Conservation (phyloP, 2,113 vertebrate species). For the Microtus montanus region DNA sequence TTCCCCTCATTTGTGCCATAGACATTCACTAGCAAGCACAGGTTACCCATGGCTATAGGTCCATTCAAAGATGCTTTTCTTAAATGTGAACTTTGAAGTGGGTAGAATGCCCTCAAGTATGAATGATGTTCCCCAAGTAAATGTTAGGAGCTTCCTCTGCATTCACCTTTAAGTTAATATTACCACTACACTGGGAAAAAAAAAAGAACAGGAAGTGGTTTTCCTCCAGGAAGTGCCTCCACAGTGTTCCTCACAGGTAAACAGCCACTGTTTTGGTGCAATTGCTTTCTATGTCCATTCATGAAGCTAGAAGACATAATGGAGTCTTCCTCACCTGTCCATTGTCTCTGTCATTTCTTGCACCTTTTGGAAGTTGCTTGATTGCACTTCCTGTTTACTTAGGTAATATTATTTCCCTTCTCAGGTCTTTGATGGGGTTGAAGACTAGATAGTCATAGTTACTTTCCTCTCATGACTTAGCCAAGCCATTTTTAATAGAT, state of each 20-base stretch:
- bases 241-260: not conserved
- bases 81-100: not conserved
- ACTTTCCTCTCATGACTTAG: too few relatives aligned
- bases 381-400: too few relatives aligned
- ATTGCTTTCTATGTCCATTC: not conserved
- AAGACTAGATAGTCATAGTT: too few relatives aligned
- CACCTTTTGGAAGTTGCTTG: too few relatives aligned
- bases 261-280: not conserved
- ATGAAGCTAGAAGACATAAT: not conserved
- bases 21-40: not conserved
- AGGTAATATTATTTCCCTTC: too few relatives aligned
- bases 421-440: too few relatives aligned
- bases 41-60: rapidly evolving
- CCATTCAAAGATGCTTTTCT: not conserved
- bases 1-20: not conserved
- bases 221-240: rapidly evolving
- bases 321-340: not conserved
- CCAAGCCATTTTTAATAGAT: too few relatives aligned
- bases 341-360: too few relatives aligned
- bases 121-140: not conserved
- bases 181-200: not conserved
- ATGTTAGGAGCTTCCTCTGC: not conserved
- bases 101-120: not conserved
- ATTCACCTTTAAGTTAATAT: not conserved
- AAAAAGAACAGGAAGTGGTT: not conserved